phyloP scores from a whole-genome alignment of 64 coral and sea anemone species.

The Actinia tenebrosa region DNA sequence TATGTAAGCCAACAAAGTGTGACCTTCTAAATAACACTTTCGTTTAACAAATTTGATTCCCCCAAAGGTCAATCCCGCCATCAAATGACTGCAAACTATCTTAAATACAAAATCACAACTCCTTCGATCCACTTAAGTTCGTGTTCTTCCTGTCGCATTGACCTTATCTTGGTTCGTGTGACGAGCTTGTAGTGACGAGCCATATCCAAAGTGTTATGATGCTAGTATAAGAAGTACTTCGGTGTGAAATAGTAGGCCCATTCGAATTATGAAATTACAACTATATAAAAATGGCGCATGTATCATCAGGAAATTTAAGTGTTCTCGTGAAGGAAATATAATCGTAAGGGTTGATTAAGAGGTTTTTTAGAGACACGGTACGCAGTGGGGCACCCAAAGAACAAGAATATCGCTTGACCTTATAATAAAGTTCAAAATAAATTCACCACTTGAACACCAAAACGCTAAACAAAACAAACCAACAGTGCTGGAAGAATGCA shows the following conservation, averaged over 20 bases:
- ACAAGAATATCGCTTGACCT: slow-evolving; percentile 25
- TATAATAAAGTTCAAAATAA: slow-evolving; percentile 19
- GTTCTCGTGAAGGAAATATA: neutral
- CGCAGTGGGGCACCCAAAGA: neutral
- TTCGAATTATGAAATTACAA: neutral
- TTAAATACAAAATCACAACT: neutral
- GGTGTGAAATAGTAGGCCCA: neutral
- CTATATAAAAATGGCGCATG: neutral
- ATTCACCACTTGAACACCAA: neutral
- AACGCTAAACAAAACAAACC: neutral
- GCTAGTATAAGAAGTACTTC: neutral
- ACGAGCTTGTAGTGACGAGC: neutral
- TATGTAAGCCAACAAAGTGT: neutral
- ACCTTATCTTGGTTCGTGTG: neutral
- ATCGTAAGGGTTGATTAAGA: neutral
- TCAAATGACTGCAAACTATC: neutral
- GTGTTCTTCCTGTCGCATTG: neutral
- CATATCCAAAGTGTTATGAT: neutral
- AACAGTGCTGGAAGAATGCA: neutral
- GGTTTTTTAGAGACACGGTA: neutral
- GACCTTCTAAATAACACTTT: neutral
- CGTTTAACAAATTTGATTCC: slow-evolving; percentile 14
- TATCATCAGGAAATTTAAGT: neutral
- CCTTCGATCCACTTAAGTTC: neutral
- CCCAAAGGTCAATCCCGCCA: neutral